Evolutionary conservation across 2,113 vertebrate species (phyloP), one percentile per base, ranked within the genome.

Genomic region (Rhynchomys soricoides): DNA sequence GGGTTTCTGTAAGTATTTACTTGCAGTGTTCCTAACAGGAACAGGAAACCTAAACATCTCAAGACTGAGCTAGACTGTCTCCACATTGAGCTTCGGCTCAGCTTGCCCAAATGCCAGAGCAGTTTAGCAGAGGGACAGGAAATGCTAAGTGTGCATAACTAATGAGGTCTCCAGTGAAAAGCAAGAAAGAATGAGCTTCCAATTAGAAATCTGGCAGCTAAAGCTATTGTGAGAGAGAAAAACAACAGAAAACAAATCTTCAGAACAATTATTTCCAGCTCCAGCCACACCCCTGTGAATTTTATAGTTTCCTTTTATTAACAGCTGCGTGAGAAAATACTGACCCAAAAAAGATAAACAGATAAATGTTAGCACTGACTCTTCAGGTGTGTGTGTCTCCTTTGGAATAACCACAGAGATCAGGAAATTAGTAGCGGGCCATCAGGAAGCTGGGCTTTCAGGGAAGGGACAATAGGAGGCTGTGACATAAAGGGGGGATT

Each of bases 131-230:
- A 71, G 57, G 21, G 17, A 86, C 50, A 96, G 77, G 86, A 86
- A 92, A 92, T 34, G 66, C 55, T 86, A 68, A 83, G 29, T 88
- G 62, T 11, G 15, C 62, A 24, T 57, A 90, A 73, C 62, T 96
- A 97, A 96, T 64, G 45, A 97, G 83, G 86, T 83, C 94, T 59
- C 79, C 48, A 70, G 43, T 55, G 90, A 86, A 85, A 97, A 96
- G 10, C 34, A 77, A 71, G 70, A 85, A 66, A 29, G 40, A 92
- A 95, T 3, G 3, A 87, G 59, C 40, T 94, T 86, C 66, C 68
- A 94, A 93, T 95, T 95, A 90, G 73, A 94, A 95, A 70, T 34
- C 3, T 74, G 40, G 57, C 81, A 92, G 91, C 57, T 26, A 93
- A 82, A 96, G 82, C 26, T 59, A 90, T 40, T 78, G 16, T 90